Base-by-base conservation (phyloP, 2,888 invertebrate species). In the Camponotus fellah region DNA sequence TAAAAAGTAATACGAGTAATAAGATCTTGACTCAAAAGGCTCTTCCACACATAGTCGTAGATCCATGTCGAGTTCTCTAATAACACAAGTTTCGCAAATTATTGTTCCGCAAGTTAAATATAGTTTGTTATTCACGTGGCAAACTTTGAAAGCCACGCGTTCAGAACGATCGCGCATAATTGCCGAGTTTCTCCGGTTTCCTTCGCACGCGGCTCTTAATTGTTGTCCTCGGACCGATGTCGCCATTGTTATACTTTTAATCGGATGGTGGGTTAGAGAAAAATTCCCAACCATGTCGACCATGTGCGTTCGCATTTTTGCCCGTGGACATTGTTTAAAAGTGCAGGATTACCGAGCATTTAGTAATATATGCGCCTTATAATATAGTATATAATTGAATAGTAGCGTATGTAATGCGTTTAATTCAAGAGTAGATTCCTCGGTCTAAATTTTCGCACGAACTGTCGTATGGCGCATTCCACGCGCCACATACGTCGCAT, bases 141-240 rank as follows among this genome's bases (percentile, higher is more conserved):
- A 46, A 60, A 71, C 49, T 80, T 58, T 77, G 80, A 62, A 79
- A 85, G 68, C 64, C 75, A 69, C 79, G 64, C 62, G 40, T 71
- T 56, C 37, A 71, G 62, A 83, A 69, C 46, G 76, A 66, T 71
- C 65, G 69, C 69, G 49, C 49, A 60, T 85, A 85, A 85, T 85
- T 85, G 83, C 77, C 77, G 77, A 85, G 85, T 85, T 85, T 85
- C 85, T 85, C 85, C 65, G 40, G 75, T 82, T 85, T 77, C 68
- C 72, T 77, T 83, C 76, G 85, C 83, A 76, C 77, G 77, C 76
- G 46, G 58, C 53, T 62, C 46, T 49, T 82, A 83, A 83, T 85
- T 85, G 83, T 58, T 77, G 72, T 85, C 77, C 71, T 72, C 82
- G 58, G 68, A 62, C 34, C 43, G 71, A 71, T 40, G 74, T 72